Conservation (phyloP, 2,888 invertebrate genomes). For the Fragum whitleyi region DNA sequence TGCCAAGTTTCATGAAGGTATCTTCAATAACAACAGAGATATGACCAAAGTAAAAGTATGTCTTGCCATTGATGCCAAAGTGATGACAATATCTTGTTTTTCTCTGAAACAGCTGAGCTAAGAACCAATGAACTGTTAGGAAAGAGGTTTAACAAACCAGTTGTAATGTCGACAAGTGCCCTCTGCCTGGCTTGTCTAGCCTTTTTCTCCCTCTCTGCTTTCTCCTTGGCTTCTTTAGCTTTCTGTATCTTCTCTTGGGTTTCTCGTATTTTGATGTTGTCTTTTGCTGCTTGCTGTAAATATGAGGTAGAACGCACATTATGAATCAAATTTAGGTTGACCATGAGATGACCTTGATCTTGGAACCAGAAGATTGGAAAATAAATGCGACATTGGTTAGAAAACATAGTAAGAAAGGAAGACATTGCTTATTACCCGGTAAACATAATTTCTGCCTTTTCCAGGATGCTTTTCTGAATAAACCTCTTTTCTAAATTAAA, state of each 20-base stretch:
- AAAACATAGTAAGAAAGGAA: neutral
- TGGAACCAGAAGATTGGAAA: too few species aligned
- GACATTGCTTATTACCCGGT: neutral
- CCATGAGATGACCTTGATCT: neutral
- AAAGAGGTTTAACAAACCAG: constrained; percentile 82
- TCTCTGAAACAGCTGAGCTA: too few species aligned
- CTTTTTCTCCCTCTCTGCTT: constrained; percentile 93
- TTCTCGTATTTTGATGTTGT: constrained; percentile 93
- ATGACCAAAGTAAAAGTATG: too few species aligned
- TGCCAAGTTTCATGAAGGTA: too few species aligned
- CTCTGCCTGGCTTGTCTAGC: constrained; percentile 86
- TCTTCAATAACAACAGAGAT: too few species aligned
- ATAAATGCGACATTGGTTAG: too few species aligned
- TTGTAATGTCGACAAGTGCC: constrained; percentile 96
- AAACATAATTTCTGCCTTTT: neutral
- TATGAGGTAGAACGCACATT: neutral
- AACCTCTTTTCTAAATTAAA: too few species aligned
- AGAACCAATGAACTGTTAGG: too few species aligned
- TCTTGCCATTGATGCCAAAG: too few species aligned
- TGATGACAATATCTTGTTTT: too few species aligned
- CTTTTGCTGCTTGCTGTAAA: constrained; percentile 91
- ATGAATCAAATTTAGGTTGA: neutral
- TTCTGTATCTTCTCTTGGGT: constrained; percentile 93
- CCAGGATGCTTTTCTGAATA: neutral
- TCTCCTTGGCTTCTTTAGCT: constrained; percentile 93